Evolutionary conservation across 2,113 vertebrate species (phyloP).

Genomic region (Pseudorectes ferrugineus): DNA sequence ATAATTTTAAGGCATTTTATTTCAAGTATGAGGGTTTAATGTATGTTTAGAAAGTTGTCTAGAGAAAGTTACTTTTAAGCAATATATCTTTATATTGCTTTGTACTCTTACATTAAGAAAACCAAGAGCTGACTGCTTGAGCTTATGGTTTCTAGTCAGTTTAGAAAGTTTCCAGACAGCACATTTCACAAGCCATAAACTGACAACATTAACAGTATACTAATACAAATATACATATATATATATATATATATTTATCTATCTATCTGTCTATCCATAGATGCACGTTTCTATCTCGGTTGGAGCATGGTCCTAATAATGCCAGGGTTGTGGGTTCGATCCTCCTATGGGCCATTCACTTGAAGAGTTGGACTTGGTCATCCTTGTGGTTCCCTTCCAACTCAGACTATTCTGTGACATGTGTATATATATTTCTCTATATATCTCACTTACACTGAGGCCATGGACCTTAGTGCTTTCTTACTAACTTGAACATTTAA

Average conservation of each 20-base stretch:
- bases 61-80: background rate
- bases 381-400: background rate
- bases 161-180: background rate
- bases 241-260: no score
- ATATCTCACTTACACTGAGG: background rate
- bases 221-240: background rate
- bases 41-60: background rate
- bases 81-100: background rate
- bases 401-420: background rate
- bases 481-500: background rate
- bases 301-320: background rate
- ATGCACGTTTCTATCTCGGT: accelerated
- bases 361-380: background rate
- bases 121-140: background rate
- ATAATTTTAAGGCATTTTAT: background rate
- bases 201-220: background rate
- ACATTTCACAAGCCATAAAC: background rate
- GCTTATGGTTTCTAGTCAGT: background rate
- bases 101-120: background rate
- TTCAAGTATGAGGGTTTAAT: background rate
- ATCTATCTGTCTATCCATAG: background rate
- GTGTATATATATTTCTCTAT: background rate
- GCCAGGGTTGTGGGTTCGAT: background rate
- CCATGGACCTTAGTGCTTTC: background rate
- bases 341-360: background rate